Evolutionary conservation across 2,797 vertebrate genomes (phyloP), one percentile per base, ranked within the genome.

Genomic region (Tragopan temminckii): DNA sequence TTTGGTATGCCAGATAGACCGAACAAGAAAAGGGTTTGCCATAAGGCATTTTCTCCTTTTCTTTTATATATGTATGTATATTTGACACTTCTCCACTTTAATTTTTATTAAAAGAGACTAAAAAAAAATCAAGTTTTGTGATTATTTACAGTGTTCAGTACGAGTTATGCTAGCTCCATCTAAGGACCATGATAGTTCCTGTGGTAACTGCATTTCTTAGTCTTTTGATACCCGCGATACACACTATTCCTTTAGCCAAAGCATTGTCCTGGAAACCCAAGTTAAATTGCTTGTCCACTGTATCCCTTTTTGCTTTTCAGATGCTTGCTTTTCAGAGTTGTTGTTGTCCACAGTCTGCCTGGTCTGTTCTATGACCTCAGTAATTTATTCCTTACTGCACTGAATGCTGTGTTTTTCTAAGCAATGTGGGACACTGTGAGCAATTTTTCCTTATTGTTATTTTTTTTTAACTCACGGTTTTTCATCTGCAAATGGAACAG

Each of bases 381-480:
- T 83, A 80, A 92, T 90, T 82, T 89, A 80, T 93, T 89, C 42
- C n/a, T 78, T 93, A 89, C 68, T 85, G 11, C 29, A 7, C 16
- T 66, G 79, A 89, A 77, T 62, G 35, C 25, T 0, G 0, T 82
- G 17, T 4, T 70, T 90, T 94, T 80, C 53, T 92, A 62, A 80
- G 69, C 53, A 27, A 7, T 59, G 68, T 85, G 82, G 64, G 86
- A 35, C 29, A 94, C 48, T 74, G 27, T 80, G 59, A 9, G 33
- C 2, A 5, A 69, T 93, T 89, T 90, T 45, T 89, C 57, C 36
- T 81, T 76, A 12, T 1, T 67, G 50, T 81, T 86, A 70, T 18
- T 72, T 11, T n/a, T 27, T 57, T 46, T 45, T 6, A 86, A 20
- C 1, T 21, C 45, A 17, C 52, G 11, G 15, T 48, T 52, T 63